Evolutionary conservation across 2,797 vertebrate genomes (phyloP).

Genomic region (Etheostoma perlongum): DNA sequence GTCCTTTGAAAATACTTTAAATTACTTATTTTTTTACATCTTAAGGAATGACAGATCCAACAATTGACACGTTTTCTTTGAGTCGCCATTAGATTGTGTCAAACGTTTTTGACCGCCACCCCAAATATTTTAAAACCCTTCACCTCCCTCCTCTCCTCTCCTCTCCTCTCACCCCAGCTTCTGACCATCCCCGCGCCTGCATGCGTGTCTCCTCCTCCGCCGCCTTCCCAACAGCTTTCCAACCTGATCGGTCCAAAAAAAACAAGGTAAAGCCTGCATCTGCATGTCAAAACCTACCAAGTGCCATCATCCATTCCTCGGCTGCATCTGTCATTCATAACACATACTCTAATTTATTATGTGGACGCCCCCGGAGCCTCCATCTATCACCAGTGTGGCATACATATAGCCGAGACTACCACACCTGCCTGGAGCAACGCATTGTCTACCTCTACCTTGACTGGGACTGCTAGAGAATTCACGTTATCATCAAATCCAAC

Average conservation of each 20-base stretch:
- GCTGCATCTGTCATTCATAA: conserved; percentile 42
- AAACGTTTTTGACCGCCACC: not conserved
- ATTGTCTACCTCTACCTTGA: conserved; percentile 1
- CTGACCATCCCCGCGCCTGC: conserved; percentile 51
- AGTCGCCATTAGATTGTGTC: not conserved
- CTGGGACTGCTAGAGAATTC: not conserved
- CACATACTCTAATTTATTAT: not conserved
- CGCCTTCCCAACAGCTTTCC: conserved; percentile 39
- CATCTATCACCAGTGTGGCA: conserved; percentile 16
- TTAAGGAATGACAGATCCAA: not conserved
- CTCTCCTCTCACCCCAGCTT: conserved; percentile 37
- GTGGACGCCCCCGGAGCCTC: conserved; percentile 32
- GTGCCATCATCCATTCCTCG: conserved; percentile 37
- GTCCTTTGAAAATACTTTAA: not conserved
- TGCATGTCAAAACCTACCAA: conserved; percentile 57
- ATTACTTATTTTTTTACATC: not conserved
- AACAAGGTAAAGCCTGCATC: conserved; percentile 65
- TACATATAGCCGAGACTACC: conserved; percentile 41
- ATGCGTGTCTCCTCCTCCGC: conserved; percentile 41
- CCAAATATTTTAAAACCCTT: not conserved
- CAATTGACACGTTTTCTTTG: not conserved
- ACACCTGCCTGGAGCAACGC: conserved; percentile 69
- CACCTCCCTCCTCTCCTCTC: conserved; percentile 46
- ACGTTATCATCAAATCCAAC: not conserved
- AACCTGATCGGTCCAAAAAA: conserved; percentile 46